phyloP scores from a whole-genome alignment of 2,888 invertebrate genomes.

The Frankliniella intonsa region DNA sequence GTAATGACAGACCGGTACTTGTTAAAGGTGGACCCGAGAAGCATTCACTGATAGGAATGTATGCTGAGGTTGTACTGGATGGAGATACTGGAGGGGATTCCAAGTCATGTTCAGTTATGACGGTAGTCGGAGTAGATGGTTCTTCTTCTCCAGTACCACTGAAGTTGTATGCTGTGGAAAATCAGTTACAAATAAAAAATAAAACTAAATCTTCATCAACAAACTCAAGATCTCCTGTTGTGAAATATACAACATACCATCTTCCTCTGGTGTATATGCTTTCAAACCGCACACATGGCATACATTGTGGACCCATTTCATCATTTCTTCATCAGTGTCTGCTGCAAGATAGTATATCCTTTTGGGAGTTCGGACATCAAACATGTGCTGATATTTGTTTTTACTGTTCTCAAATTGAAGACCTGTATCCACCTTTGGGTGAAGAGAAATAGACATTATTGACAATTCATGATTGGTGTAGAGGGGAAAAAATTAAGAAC shows the following conservation, averaged over 20 bases:
- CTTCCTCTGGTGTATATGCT: slow-evolving; percentile 59
- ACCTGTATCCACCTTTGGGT: slow-evolving; percentile 71
- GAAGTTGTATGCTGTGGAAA: slow-evolving; percentile 27
- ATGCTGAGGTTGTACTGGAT: slow-evolving; percentile 63
- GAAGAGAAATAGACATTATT: slow-evolving; percentile 34
- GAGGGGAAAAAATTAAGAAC: slow-evolving; percentile 4
- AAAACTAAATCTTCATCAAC: neutral
- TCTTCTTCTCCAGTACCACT: slow-evolving; percentile 34
- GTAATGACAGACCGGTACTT: slow-evolving; percentile 37
- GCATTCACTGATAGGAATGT: slow-evolving; percentile 90
- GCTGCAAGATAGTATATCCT: slow-evolving; percentile 90
- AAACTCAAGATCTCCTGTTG: neutral
- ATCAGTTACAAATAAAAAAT: slow-evolving; percentile 30
- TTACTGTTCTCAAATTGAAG: slow-evolving; percentile 76
- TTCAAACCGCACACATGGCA: slow-evolving; percentile 87
- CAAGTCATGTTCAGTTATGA: slow-evolving; percentile 46
- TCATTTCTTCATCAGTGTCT: slow-evolving; percentile 88
- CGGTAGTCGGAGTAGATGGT: slow-evolving; percentile 43
- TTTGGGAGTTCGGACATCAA: slow-evolving; percentile 82
- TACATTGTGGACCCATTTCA: slow-evolving; percentile 90
- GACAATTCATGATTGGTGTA: slow-evolving; percentile 4
- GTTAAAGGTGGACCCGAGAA: slow-evolving; percentile 63
- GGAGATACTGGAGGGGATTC: slow-evolving; percentile 62
- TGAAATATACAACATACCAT: slow-evolving; percentile 41
- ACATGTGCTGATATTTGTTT: slow-evolving; percentile 77